A percentile compares a stretch with the other conserved stretches of the same genome.
Evolutionary conservation across 2,797 vertebrate genomes (phyloP).

Genomic region (Pteronotus mesoamericanus): DNA sequence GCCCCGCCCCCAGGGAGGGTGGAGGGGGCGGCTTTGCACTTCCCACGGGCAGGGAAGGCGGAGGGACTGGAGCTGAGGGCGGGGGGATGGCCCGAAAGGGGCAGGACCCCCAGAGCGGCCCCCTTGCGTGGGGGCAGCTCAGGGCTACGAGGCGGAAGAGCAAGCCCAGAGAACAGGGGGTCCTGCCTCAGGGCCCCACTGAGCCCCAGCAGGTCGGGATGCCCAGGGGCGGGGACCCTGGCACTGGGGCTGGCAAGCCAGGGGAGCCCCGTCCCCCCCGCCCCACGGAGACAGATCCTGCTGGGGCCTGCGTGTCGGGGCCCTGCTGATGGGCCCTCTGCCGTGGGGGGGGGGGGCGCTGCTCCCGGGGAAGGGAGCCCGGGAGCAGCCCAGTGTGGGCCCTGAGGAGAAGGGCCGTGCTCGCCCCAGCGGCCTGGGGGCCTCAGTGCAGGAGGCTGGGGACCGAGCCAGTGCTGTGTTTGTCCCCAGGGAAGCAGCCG

Average conservation of each 20-base stretch:
- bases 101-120: background rate
- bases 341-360: background rate
- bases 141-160: background rate
- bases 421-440: accelerated
- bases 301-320: no score
- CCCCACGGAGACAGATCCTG: no score
- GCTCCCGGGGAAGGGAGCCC: background rate
- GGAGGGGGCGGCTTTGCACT: background rate
- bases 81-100: accelerated
- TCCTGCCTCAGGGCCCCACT: background rate
- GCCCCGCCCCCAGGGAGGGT: background rate
- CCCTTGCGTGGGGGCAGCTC: background rate
- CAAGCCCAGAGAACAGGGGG: no score
- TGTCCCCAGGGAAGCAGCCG: slow-evolving; percentile 64
- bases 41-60: background rate
- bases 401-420: accelerated
- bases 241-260: background rate
- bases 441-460: accelerated
- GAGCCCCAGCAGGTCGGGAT: accelerated
- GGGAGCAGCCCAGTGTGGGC: background rate
- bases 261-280: accelerated
- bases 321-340: background rate
- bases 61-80: no score
- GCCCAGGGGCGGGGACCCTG: accelerated
- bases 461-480: slow-evolving; percentile 32